phyloP scores from a whole-genome alignment of 2,888 invertebrate species.

The Xanthia togata region DNA sequence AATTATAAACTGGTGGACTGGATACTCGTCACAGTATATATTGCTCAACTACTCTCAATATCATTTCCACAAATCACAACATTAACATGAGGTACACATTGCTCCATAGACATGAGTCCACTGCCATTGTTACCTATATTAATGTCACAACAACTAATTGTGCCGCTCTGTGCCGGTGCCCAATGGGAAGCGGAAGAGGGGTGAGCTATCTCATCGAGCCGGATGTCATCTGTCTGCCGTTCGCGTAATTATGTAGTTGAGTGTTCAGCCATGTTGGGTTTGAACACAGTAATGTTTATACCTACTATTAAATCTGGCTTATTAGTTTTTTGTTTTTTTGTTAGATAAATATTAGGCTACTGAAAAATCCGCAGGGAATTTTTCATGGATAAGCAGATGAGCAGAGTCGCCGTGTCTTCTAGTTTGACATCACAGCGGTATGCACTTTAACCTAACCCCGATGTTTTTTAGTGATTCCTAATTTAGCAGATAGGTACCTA shows the following conservation, averaged over 20 bases:
- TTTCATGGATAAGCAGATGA: not conserved
- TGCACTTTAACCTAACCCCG: no score
- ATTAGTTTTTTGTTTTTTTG: constrained; percentile 5
- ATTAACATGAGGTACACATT: constrained; percentile 22
- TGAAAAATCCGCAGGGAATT: not conserved
- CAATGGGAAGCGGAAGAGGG: constrained; percentile 68
- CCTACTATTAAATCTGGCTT: constrained; percentile 15
- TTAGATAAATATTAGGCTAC: not conserved
- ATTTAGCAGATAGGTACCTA: not conserved
- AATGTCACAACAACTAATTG: constrained; percentile 57
- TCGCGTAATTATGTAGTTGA: constrained; percentile 48
- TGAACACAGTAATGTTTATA: constrained; percentile 9
- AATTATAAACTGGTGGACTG: not conserved
- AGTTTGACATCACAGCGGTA: not conserved
- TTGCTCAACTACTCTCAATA: not conserved
- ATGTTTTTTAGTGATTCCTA: not conserved
- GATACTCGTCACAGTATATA: not conserved
- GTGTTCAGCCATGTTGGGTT: constrained; percentile 11
- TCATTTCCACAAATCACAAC: constrained; percentile 26
- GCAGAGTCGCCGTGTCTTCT: not conserved
- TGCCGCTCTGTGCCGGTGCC: constrained; percentile 38
- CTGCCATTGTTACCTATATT: constrained; percentile 49
- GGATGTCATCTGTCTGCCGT: constrained; percentile 64
- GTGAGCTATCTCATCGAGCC: constrained; percentile 64
- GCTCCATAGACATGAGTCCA: constrained; percentile 9